Evolutionary conservation across 2,113 vertebrate genomes (phyloP).

Genomic region (Perccottus glenii): DNA sequence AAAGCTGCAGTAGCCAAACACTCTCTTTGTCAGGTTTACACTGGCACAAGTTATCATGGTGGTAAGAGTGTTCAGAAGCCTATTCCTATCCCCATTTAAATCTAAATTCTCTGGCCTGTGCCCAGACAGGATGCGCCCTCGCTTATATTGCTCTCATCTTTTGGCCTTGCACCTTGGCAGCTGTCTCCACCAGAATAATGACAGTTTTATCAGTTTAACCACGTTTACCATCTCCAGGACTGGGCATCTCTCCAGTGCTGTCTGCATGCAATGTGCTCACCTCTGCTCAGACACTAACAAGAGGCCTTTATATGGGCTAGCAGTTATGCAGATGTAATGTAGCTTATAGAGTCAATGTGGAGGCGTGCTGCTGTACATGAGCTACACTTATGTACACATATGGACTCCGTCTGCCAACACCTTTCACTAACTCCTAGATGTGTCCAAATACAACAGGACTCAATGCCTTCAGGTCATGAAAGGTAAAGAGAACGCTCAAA

Average conservation of each 20-base stretch:
- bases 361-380: slow-evolving; percentile 12
- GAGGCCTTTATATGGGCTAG: slow-evolving; percentile 46
- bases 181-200: slow-evolving; percentile 61
- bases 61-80: too few relatives aligned
- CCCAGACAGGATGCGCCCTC: slow-evolving; percentile 52
- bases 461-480: slow-evolving; percentile 29
- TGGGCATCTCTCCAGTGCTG: slow-evolving; percentile 62
- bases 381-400: slow-evolving; percentile 59
- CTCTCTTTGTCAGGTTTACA: too few relatives aligned
- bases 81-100: neutral
- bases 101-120: neutral
- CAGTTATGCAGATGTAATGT: slow-evolving; percentile 42
- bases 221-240: slow-evolving; percentile 64
- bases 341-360: slow-evolving; percentile 8
- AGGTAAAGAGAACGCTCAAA: slow-evolving; percentile 19
- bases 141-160: slow-evolving; percentile 21
- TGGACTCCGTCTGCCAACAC: slow-evolving; percentile 60
- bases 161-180: slow-evolving; percentile 42
- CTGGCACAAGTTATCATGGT: too few relatives aligned
- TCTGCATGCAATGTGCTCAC: slow-evolving; percentile 54
- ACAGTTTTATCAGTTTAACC: slow-evolving; percentile 76
- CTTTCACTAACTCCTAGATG: slow-evolving; percentile 39
- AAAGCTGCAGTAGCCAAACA: neutral
- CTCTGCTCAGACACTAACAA: slow-evolving; percentile 52
- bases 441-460: slow-evolving; percentile 40